Base-by-base conservation (phyloP, 2,888 invertebrate species). In the Diaperis boleti region DNA sequence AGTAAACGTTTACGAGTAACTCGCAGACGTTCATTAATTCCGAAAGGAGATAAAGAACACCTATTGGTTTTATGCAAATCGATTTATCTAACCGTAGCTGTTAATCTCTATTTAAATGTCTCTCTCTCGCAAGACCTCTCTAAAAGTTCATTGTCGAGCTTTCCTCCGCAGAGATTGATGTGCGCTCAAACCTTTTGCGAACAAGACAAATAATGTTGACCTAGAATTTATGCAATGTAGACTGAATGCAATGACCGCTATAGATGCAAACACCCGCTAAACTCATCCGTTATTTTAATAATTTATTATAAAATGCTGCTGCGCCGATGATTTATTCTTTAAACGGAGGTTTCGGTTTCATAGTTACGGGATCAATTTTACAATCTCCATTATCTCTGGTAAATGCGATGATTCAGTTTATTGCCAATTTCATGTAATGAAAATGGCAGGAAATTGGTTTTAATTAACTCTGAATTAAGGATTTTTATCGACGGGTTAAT, bases 181-280 rank as follows among this genome's bases (percentile, higher is more conserved):
- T 45, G 42, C 18, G 20, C 20, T 37, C 15, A 50, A 35, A 37
- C 20, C 49, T 49, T 49, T 39, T 52, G 22, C 22, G 29, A 47
- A 49, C 39, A 57, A 57, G 33, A 47, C 59, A 59, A 59, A 49
- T 49, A 59, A 42, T 39, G 20, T n/a, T 47, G 59, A 64, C 54
- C 57, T 59, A 47, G 41, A 31, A 56, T 65, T 62, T 49, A 26
- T 56, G 56, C 52, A 57, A 62, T 62, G 50, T 44, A 50, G 52
- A 62, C 42, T 62, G 62, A 62, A 62, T 62, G 62, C 62, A 62
- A 57, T 62, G 62, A 62, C 62, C 62, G 47, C 56, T 33, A 50
- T 18, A 42, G 31, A 62, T 45, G 31, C 60, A 49, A 62, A 50
- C 44, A 47, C 50, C 62, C 49, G 50, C 62, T 41, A 37, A 52